Conservation (phyloP, 2,797 vertebrate species). For the Poecilia picta region DNA sequence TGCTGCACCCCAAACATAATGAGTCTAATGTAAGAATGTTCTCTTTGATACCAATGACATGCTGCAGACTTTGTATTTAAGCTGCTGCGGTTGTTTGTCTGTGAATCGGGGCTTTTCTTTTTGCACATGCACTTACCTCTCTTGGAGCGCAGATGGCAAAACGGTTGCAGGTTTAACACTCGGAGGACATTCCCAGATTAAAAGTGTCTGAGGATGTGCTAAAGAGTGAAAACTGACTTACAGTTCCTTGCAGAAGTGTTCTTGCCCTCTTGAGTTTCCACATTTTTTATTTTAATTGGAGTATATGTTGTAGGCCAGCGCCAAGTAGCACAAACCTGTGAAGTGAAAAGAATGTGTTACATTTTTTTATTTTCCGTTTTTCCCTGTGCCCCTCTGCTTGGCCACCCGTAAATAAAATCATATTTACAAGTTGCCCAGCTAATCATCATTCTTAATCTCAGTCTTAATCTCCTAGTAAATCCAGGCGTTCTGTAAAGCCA, state of each 20-base stretch:
- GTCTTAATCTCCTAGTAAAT: neutral
- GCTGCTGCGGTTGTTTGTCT: conserved; percentile 17
- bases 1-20: conserved; percentile 29
- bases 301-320: neutral
- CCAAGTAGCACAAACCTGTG: neutral
- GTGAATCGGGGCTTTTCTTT: conserved; percentile 18
- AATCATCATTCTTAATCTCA: neutral
- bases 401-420: neutral
- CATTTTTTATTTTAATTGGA: neutral
- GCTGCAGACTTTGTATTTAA: conserved; percentile 27
- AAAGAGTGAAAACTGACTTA: neutral
- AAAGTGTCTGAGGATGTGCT: conserved; percentile 1
- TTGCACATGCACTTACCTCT: conserved; percentile 22
- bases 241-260: neutral
- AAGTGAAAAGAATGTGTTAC: neutral
- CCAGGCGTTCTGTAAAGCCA: neutral
- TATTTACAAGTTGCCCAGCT: neutral
- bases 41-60: conserved; percentile 23
- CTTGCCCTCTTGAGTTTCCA: neutral
- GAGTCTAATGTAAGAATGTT: conserved; percentile 34
- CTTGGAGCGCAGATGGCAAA: neutral
- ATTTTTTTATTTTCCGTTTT: neutral
- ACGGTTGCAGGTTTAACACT: conserved; percentile 4
- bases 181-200: conserved; percentile 11
- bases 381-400: neutral